Conservation (phyloP, 2,113 vertebrate species). For the Poicephalus meyeri region DNA sequence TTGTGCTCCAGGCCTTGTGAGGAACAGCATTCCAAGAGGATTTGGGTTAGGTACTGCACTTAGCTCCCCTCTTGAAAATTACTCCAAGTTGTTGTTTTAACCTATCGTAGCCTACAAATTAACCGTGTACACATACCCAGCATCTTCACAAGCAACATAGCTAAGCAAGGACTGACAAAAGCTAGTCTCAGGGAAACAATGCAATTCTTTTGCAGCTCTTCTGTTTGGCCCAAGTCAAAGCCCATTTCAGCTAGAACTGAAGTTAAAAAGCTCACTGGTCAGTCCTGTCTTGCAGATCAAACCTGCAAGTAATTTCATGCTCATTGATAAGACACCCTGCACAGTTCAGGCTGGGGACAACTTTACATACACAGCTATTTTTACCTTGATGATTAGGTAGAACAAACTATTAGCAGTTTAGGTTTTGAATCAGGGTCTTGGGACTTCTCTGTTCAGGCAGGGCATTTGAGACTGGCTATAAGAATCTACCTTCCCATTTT, state of each 20-base stretch:
- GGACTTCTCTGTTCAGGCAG: not conserved
- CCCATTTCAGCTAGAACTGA: not conserved
- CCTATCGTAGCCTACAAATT: not conserved
- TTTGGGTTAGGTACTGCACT: not conserved
- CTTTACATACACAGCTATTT: not conserved
- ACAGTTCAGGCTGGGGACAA: not conserved
- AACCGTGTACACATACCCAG: fast-evolving
- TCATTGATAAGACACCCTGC: not conserved
- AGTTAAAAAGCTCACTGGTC: not conserved
- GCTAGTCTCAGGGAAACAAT: not conserved
- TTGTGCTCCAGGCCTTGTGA: not conserved
- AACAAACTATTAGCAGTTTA: not conserved
- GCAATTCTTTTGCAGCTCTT: not conserved
- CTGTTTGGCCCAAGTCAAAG: not conserved
- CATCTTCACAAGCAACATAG: not conserved
- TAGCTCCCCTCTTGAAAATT: not conserved
- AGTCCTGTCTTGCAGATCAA: not conserved
- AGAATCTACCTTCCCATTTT: not conserved
- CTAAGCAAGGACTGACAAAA: not conserved
- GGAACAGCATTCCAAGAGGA: not conserved
- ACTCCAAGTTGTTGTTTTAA: not conserved
- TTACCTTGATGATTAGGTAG: not conserved
- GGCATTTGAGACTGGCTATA: not conserved
- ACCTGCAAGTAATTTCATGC: not conserved
- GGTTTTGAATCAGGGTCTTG: not conserved